These are phyloP conservation scores for Pterocles burchelli DNA, from an alignment of 2,113 vertebrate species.

Conservation along the genomic window DNA sequence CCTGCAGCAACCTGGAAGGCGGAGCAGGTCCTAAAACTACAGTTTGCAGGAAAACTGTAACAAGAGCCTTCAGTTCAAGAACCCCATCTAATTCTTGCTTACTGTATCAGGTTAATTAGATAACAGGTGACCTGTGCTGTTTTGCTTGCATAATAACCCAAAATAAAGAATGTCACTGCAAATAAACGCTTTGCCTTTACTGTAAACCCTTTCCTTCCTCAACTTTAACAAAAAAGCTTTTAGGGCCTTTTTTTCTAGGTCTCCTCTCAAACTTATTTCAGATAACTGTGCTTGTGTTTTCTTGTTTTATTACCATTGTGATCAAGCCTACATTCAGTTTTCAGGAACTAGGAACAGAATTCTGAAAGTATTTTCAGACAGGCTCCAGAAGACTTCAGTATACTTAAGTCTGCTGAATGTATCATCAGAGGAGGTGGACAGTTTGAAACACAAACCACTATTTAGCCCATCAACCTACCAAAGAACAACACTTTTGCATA, in stretches of 20 bases:
- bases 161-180: slow-evolving; percentile 31
- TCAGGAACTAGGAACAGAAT: background rate
- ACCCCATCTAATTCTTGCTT: background rate
- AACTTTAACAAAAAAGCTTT: background rate
- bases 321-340: background rate
- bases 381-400: background rate
- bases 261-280: background rate
- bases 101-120: background rate
- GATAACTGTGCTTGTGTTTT: background rate
- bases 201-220: background rate
- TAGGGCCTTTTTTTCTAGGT: background rate
- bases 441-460: background rate
- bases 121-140: background rate
- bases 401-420: background rate
- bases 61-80: background rate
- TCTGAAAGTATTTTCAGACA: background rate
- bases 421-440: background rate
- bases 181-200: background rate
- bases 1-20: background rate
- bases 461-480: background rate
- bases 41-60: background rate
- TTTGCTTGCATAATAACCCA: background rate
- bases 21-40: background rate
- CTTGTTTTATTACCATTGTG: background rate
- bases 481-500: background rate